Conservation (phyloP, 2,113 vertebrate genomes). For the Ctenodactylus gundi region DNA sequence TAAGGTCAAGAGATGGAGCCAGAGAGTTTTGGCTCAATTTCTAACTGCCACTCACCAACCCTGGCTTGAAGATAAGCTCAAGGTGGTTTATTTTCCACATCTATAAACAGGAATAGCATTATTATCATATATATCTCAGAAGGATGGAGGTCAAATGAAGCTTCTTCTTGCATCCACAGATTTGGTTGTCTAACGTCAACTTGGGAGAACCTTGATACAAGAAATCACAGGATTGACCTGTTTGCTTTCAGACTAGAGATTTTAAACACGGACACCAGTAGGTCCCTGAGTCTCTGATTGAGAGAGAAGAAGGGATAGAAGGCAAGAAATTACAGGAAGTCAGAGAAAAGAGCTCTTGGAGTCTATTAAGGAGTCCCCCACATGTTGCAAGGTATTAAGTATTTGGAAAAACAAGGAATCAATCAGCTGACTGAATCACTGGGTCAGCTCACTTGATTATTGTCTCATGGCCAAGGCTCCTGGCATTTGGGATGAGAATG, state of each 20-base stretch:
- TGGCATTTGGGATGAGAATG: slow-evolving; percentile 78
- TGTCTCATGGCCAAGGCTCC: slow-evolving; percentile 63
- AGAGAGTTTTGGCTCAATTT: not conserved
- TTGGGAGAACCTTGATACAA: not conserved
- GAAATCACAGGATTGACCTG: no score
- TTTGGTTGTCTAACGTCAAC: not conserved
- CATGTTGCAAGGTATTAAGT: not conserved
- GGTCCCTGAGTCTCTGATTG: not conserved
- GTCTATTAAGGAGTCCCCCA: not conserved
- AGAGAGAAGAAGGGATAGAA: not conserved
- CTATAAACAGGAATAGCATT: not conserved
- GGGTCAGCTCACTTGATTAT: slow-evolving; percentile 61
- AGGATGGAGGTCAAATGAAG: not conserved
- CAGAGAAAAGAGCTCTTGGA: not conserved
- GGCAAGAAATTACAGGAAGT: not conserved
- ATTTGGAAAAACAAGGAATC: slow-evolving; percentile 68
- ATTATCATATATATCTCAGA: not conserved
- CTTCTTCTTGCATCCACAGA: not conserved
- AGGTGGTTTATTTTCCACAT: not conserved
- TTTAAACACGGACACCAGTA: not conserved
- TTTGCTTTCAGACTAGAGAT: not conserved
- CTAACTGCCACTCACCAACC: not conserved
- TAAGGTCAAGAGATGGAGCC: not conserved
- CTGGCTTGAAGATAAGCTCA: not conserved
- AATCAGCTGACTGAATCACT: slow-evolving; percentile 65